These are phyloP conservation scores for Pachyrhynchus sulphureomaculatus DNA, from an alignment of 1,140 invertebrate species.

Conservation along the genomic window DNA sequence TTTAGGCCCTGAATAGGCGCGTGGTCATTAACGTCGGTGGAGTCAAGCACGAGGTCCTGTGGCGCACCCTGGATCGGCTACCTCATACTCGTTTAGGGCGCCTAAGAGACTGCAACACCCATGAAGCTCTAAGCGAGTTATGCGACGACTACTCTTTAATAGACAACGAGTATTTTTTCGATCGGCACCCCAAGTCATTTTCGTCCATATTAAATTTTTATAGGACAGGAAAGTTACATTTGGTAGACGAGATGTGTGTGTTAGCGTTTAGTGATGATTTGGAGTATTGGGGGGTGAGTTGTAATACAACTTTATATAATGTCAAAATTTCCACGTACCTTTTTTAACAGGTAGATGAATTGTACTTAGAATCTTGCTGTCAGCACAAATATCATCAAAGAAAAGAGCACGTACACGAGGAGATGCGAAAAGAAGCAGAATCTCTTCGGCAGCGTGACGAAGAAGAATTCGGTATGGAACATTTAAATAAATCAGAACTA, in stretches of 20 bases:
- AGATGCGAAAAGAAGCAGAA: conserved; percentile 98
- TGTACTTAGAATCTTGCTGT: conserved; percentile 96
- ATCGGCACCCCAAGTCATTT: conserved; percentile 96
- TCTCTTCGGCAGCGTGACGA: conserved; percentile 89
- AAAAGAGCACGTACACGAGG: conserved; percentile 97
- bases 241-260: conserved; percentile 99
- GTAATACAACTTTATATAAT: not conserved
- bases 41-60: conserved; percentile 93
- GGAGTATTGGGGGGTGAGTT: conserved; percentile 87
- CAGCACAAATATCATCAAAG: conserved; percentile 98
- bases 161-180: conserved; percentile 99
- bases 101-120: conserved; percentile 90
- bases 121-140: conserved; percentile 91
- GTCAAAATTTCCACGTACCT: too few relatives aligned
- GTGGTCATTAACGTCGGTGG: conserved; percentile 97
- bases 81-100: conserved; percentile 93
- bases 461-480: conserved; percentile 79
- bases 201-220: conserved; percentile 98
- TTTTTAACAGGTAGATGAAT: conserved; percentile 73
- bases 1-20: conserved; percentile 73
- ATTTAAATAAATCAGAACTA: not conserved
- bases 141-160: conserved; percentile 97
- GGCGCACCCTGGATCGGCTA: conserved; percentile 92
- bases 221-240: conserved; percentile 94
- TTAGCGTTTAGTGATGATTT: conserved; percentile 96